Base-by-base conservation (phyloP, 2,113 vertebrate genomes). In the Equus przewalskii region DNA sequence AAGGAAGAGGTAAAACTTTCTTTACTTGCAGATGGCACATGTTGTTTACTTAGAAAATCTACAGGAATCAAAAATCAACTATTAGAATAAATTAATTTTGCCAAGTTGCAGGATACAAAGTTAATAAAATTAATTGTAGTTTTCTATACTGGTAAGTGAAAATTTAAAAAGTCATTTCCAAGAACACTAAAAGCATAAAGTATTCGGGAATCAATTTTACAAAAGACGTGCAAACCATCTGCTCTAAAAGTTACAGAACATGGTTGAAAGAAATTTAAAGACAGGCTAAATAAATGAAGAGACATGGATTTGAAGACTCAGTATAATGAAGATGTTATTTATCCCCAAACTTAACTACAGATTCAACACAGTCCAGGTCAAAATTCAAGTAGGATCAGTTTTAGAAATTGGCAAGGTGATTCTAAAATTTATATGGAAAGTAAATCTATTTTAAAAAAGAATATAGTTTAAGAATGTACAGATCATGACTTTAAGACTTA, bases 211-310 rank as follows among this genome's bases (percentile, higher is more conserved):
- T 69, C 89, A 85, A 89, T 86, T 80, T 95, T 28, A 46, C 19
- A 49, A 90, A 75, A 90, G 54, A 82, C 79, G 93, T 93, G 60
- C 15, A 82, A 75, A 51, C 67, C 67, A 86, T 92, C 51, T 93
- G 67, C 62, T 93, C 33, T 90, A 60, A 69, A 81, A 90, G 90
- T 76, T 75, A 64, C 22, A 82, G 51, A 82, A 96, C 30, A 90
- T 58, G 30, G 18, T 82, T 90, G n/a, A 82, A 33, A 95, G 7
- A 67, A 96, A 87, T 78, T 86, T 90, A 69, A 96, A 90, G 30
- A 83, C 51, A 33, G 76, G 7, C 41, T 83, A 75, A 90, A 76
- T 75, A 80, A 69, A 41, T n/a, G 0, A 11, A 78, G 21, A 86
- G 24, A 41, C 16, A 33, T 72, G 7, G 36, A 81, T 86, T 58